Percentiles rank a stretch among this genome's conserved stretches.
Conservation (phyloP, 2,113 vertebrate genomes). For the Saiga tatarica region DNA sequence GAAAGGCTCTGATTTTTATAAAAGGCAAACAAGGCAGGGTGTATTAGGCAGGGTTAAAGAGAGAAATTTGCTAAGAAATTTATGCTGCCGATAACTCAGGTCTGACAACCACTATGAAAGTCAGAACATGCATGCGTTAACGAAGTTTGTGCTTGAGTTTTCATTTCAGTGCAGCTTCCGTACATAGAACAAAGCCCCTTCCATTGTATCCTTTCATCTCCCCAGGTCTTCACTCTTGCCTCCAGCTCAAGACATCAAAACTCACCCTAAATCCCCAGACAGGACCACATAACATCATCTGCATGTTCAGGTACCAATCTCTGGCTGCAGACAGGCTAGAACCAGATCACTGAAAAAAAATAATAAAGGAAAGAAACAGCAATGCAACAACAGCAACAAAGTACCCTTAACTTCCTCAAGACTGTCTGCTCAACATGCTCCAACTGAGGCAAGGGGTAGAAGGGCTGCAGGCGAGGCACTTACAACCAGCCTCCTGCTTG, state of each 20-base stretch:
- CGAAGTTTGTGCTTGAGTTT: not conserved
- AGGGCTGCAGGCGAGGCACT: not conserved
- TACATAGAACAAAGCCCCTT: not conserved
- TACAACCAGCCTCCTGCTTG: not conserved
- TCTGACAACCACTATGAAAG: not conserved
- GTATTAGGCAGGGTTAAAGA: not conserved
- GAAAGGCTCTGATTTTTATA: not conserved
- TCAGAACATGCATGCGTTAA: accelerated
- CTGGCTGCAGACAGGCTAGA: not conserved
- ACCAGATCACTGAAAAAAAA: not conserved
- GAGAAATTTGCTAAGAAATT: not conserved
- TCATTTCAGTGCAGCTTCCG: not conserved
- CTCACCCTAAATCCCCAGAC: conserved; percentile 5
- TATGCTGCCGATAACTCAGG: not conserved
- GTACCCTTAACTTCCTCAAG: not conserved
- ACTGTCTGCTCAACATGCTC: not conserved
- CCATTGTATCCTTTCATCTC: not conserved
- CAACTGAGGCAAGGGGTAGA: not conserved
- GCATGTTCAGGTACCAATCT: not conserved
- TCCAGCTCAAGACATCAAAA: not conserved
- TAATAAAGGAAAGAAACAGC: not conserved
- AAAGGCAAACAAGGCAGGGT: not conserved
- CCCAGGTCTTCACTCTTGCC: conserved; percentile 8
- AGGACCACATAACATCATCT: not conserved
- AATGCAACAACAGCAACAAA: not conserved